These are phyloP conservation scores for Melopsittacus undulatus DNA, from an alignment of 2,797 vertebrate species.

Conservation along the genomic window DNA sequence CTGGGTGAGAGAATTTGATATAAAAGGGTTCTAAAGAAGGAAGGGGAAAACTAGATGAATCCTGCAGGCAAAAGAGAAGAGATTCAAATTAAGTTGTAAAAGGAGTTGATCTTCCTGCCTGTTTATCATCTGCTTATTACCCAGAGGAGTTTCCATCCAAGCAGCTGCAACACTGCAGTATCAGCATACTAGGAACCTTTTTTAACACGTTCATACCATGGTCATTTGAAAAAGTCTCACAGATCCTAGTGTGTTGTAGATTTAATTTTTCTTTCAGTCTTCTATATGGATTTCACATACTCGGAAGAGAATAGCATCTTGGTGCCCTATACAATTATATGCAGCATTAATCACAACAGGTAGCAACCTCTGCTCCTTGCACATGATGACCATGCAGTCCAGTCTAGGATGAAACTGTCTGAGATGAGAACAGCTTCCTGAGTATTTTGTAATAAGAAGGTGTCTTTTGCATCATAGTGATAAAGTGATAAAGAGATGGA, in stretches of 20 bases:
- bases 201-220: background rate
- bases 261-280: background rate
- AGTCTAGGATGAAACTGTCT: background rate
- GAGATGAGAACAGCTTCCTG: background rate
- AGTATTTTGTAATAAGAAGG: background rate
- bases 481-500: background rate
- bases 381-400: background rate
- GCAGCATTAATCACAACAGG: background rate
- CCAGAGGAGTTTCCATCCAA: background rate
- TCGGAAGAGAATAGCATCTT: background rate
- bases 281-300: background rate
- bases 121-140: background rate
- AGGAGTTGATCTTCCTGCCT: background rate
- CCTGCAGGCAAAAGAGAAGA: constrained; percentile 2
- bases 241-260: background rate
- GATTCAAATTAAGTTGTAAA: constrained; percentile 4
- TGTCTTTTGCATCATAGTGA: background rate
- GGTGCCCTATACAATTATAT: background rate
- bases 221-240: background rate
- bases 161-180: background rate
- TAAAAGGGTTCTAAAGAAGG: background rate
- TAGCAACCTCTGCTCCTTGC: background rate
- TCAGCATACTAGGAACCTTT: background rate
- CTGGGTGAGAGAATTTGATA: background rate
- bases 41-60: constrained; percentile 11